phyloP scores from a whole-genome alignment of 1,140 invertebrate species.

The Drosophila saltans region DNA sequence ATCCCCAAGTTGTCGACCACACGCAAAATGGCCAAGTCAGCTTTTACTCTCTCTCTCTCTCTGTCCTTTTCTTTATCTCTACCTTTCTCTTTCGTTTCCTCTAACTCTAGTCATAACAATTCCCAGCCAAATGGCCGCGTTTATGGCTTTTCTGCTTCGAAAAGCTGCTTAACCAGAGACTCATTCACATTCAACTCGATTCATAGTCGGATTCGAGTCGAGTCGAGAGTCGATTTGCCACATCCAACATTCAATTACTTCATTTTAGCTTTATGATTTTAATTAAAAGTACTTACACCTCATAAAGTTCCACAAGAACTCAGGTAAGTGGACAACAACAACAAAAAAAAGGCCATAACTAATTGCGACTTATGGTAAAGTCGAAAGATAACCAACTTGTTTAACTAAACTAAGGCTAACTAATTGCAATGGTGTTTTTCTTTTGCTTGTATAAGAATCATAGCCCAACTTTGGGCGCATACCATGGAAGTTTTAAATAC shows the following conservation, averaged over 20 bases:
- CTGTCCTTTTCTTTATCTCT: slow-evolving; percentile 11
- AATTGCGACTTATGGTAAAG: not conserved
- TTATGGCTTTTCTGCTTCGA: slow-evolving; percentile 29
- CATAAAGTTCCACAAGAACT: not conserved
- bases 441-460: too few species aligned
- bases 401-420: too few species aligned
- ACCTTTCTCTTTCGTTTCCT: slow-evolving; percentile 8
- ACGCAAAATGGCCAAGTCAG: slow-evolving; percentile 17
- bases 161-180: slow-evolving; percentile 8
- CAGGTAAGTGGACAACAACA: not conserved
- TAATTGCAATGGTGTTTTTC: too few species aligned
- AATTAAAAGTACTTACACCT: slow-evolving; percentile 40
- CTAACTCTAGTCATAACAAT: slow-evolving; percentile 43
- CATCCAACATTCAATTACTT: slow-evolving; percentile 35
- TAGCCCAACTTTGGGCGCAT: too few species aligned
- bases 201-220: not conserved
- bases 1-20: slow-evolving; percentile 25
- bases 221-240: not conserved
- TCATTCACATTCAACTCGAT: slow-evolving; percentile 11
- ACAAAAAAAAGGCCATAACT: not conserved
- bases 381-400: not conserved
- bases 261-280: slow-evolving; percentile 34
- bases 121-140: slow-evolving; percentile 50
- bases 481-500: too few species aligned
- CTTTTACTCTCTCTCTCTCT: not conserved